Base-by-base conservation (phyloP, 1,140 invertebrate species). In the Bathynomus jamesi region DNA sequence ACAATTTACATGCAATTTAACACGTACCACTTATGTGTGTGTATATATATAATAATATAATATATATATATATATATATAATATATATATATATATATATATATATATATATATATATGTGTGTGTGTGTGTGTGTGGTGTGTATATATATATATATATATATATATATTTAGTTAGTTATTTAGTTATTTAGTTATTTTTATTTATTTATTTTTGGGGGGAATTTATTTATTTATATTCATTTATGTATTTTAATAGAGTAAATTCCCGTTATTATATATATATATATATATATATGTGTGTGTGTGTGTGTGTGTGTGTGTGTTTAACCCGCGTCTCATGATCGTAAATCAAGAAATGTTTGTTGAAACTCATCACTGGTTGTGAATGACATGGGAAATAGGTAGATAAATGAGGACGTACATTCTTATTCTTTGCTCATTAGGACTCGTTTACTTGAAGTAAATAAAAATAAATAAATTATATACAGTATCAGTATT, bases 81-180 rank as follows among this genome's bases (percentile, higher is more conserved):
- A 21, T 17, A 53, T 53, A 53, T 53, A 21, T 17, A 53, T 11
- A 53, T 11, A 17, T 17, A 53, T 53, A 53, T 21, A 17, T 17
- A 53, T 53, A 53, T 53, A 2, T 17, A 17, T 53, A 5, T 53
- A 53, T 53, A 53, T 53, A 53, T 53, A 53, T 53, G 21, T 53
- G 21, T 53, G 21, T 53, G 21, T 53, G 21, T 53, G 21, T 53
- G 21, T 53, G 21, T 8, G 13, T 17, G 13, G 21, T 53, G 21
- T 53, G 21, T 53, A 53, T 53, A 53, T 53, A 53, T 53, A 53
- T 53, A 53, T 53, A 53, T 53, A 53, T 53, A 53, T 53, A 53
- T 53, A 53, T 53, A 53, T 53, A 53, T 53, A 53, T 53, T 17
- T 53, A 53, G 13, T 17, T 53, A 53, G 13, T 17, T 53, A 53